These are phyloP conservation scores for Eupeodes luniger DNA, from an alignment of 2,888 invertebrate genomes.

Conservation along the genomic window DNA sequence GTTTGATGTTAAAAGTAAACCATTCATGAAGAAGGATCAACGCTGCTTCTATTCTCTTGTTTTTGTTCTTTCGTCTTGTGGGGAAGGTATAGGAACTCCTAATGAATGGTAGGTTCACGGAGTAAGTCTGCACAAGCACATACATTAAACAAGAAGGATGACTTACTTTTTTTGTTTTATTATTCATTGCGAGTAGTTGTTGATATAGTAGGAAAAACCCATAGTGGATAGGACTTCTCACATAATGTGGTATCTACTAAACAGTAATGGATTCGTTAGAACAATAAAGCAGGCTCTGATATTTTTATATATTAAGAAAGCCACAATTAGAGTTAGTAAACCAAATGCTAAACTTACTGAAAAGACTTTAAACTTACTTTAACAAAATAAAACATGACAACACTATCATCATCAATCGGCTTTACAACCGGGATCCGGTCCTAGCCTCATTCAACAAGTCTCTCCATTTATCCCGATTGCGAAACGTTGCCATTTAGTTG, in stretches of 20 bases:
- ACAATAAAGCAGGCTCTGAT: background rate
- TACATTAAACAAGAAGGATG: background rate
- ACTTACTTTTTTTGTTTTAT: conserved; percentile 11
- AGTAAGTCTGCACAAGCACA: background rate
- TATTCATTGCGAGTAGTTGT: conserved; percentile 5
- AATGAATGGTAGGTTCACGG: background rate
- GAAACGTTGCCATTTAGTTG: no score
- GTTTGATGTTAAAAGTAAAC: conserved; percentile 38
- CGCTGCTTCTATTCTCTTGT: conserved; percentile 1
- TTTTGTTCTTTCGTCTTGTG: background rate
- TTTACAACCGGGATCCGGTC: no score
- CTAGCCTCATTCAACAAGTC: no score
- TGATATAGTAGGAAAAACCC: background rate
- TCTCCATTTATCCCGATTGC: no score
- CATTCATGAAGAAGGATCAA: conserved; percentile 4
- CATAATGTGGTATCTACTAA: no score
- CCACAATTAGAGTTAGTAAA: no score
- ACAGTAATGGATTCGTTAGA: background rate
- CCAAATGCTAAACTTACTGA: no score
- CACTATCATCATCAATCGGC: no score
- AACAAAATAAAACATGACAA: background rate
- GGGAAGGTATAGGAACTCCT: background rate
- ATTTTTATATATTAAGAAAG: no score
- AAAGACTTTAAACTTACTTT: background rate
- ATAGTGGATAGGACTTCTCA: background rate